These are phyloP conservation scores for Cynopterus sphinx DNA, from an alignment of 2,797 vertebrate genomes.

Conservation along the genomic window DNA sequence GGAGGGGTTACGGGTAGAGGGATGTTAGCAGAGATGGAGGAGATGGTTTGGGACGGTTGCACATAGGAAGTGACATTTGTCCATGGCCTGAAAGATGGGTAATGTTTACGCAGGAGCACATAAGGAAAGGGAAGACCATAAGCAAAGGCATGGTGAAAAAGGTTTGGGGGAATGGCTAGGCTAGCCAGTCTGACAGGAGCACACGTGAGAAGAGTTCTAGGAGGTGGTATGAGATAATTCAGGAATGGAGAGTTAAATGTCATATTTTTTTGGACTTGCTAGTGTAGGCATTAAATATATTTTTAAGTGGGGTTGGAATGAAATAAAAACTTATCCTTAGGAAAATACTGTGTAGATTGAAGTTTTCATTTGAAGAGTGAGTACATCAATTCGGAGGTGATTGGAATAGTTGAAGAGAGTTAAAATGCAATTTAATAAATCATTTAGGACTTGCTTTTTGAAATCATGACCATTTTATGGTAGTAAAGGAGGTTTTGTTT, in stretches of 20 bases:
- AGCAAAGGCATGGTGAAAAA: neutral
- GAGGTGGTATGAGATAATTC: neutral
- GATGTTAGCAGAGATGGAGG: neutral
- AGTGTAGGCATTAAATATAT: neutral
- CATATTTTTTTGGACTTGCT: neutral
- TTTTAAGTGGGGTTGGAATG: neutral
- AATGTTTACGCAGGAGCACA: neutral
- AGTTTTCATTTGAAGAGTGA: neutral
- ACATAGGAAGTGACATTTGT: neutral
- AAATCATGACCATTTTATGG: constrained; percentile 13
- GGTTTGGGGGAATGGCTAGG: neutral
- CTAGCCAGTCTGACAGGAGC: neutral
- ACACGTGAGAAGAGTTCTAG: neutral
- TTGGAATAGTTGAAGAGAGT: neutral
- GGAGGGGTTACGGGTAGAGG: neutral
- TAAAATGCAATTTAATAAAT: neutral
- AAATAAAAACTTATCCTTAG: neutral
- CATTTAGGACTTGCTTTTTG: neutral
- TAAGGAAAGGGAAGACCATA: neutral
- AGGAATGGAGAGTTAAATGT: neutral
- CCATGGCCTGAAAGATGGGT: neutral
- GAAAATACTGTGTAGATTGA: neutral
- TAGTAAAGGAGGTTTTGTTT: neutral
- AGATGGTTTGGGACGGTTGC: neutral
- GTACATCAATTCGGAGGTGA: neutral